Evolutionary conservation across 2,113 vertebrate genomes (phyloP).

Genomic region (Coryphaenoides rupestris): DNA sequence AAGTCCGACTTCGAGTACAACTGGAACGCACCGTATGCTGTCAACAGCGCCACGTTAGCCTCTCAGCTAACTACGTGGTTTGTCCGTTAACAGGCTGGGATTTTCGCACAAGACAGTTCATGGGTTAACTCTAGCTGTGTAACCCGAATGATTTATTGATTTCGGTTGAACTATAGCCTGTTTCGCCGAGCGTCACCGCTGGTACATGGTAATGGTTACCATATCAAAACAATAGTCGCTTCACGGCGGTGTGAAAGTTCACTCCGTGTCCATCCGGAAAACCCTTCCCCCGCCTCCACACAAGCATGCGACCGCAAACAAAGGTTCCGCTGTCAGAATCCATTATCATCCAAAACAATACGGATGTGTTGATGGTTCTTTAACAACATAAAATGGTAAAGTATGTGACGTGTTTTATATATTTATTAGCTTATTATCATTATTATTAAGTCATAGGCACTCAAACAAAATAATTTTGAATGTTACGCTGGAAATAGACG

Average conservation of each 20-base stretch:
- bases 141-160: too few species aligned
- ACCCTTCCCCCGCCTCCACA: slow-evolving; percentile 22
- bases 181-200: neutral
- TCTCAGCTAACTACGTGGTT: slow-evolving; percentile 30
- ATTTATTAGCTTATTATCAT: too few species aligned
- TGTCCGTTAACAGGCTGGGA: too few species aligned
- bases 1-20: too few species aligned
- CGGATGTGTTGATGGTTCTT: too few species aligned
- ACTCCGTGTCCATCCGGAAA: slow-evolving; percentile 27
- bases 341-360: neutral
- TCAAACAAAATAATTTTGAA: too few species aligned
- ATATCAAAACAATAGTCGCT: slow-evolving; percentile 61
- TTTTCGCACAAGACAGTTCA: neutral
- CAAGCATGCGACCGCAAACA: neutral
- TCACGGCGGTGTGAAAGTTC: slow-evolving; percentile 53
- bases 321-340: slow-evolving; percentile 27
- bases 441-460: too few species aligned
- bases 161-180: neutral
- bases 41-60: slow-evolving; percentile 50
- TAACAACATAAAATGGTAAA: too few species aligned
- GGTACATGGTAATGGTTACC: slow-evolving; percentile 6
- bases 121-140: too few species aligned
- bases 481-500: too few species aligned
- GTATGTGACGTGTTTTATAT: too few species aligned
- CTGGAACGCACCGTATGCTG: too few species aligned